Conservation (phyloP, 2,888 invertebrate species). For the Thalpophila matura region DNA sequence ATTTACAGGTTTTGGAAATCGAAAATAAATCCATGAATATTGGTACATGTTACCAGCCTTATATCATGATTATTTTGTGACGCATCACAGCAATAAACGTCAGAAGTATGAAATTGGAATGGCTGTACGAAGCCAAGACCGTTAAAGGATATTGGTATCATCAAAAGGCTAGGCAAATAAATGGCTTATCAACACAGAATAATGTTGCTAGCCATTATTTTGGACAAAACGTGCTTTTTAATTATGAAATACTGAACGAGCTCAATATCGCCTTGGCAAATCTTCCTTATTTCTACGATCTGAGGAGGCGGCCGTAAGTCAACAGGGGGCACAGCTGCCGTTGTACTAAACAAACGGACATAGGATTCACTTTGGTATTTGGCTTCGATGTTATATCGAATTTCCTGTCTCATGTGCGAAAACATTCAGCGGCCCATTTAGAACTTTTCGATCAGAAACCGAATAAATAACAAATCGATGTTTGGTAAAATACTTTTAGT, state of each 20-base stretch:
- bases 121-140: background rate
- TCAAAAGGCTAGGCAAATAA: no score
- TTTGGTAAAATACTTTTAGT: slow-evolving; percentile 12
- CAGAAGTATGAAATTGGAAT: background rate
- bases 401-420: slow-evolving; percentile 43
- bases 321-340: slow-evolving; percentile 45
- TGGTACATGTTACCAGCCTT: background rate
- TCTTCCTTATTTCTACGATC: no score
- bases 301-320: slow-evolving; percentile 25
- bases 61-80: slow-evolving; percentile 1
- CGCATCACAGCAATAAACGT: background rate
- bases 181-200: no score
- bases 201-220: no score
- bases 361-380: slow-evolving; percentile 50
- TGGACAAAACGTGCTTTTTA: no score
- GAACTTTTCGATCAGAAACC: slow-evolving; percentile 12
- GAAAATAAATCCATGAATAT: slow-evolving; percentile 39
- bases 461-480: slow-evolving; percentile 13
- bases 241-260: no score
- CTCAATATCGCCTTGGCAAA: no score
- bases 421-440: slow-evolving; percentile 18
- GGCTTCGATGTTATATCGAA: slow-evolving; percentile 52
- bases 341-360: slow-evolving; percentile 58
- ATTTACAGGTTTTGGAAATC: slow-evolving; percentile 31
- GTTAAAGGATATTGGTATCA: no score